Evolutionary conservation across 2,113 vertebrate genomes (phyloP), one percentile per base, ranked within the genome.

Genomic region (Zosterops hypoxanthus): DNA sequence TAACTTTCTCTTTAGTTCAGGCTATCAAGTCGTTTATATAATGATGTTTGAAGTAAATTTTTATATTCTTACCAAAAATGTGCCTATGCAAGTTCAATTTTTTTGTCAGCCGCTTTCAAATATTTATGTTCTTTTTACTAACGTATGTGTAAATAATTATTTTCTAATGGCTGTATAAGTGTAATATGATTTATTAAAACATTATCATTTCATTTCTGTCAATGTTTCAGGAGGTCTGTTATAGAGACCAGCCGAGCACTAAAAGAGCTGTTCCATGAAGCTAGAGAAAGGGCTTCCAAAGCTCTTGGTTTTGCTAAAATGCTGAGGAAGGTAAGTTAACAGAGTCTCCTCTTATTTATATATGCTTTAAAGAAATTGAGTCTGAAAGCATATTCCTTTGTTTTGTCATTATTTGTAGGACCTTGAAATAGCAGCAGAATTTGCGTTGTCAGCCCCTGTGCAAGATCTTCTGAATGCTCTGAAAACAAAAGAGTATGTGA

Each of bases 301-400:
- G 99, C 99, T 7, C 98, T 99, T 83, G 99, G 99, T 23, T 99
- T 99, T 97, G 99, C 99, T 84, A 99, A 99, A 95, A 99, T 99
- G 99, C 97, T 99, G 60, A 99, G 99, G 69, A 99, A 99, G 98
- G 99, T 99, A 96, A 96, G 97, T 55, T 72, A 33, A 19, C 13
- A 34, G 5, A 14, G 24, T 34, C 9, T 59, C 6, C 14, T 56
- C 36, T 79, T 83, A 33, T 5, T 88, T 49, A n/a, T 41, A 34
- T 60, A 34, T 60, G 14, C 31, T 78, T 83, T 69, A 36, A 77
- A 88, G 44, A 53, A 87, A 63, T 57, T 12, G 36, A 65, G 21
- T 77, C 70, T 86, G 95, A 94, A 97, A 93, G 23, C 42, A 33
- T 83, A 21, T 91, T 34, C 16, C 94, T 95, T 92, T 90, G 72